Evolutionary conservation across 2,113 vertebrate genomes (phyloP).

Genomic region (Phrynosoma blainvillii): DNA sequence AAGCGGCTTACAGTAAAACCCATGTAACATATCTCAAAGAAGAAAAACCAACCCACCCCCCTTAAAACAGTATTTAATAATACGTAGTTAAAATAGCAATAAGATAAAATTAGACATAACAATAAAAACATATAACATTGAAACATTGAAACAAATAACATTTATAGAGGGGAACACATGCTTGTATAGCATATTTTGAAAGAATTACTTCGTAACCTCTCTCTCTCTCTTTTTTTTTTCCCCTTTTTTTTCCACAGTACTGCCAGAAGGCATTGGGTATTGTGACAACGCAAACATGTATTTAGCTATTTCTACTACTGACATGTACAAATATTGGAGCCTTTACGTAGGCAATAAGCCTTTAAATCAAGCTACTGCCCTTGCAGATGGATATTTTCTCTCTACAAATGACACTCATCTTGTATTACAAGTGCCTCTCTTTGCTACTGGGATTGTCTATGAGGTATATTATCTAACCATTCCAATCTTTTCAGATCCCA

Average conservation of each 20-base stretch:
- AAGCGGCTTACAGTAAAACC: no score
- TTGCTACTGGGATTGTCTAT: conserved; percentile 61
- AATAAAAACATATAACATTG: no score
- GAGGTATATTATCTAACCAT: conserved; percentile 52
- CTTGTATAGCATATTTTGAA: background rate
- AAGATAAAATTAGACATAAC: no score
- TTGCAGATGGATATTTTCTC: conserved; percentile 47
- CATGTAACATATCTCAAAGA: no score
- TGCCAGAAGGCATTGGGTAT: conserved; percentile 60
- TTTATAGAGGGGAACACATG: background rate
- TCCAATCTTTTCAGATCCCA: background rate
- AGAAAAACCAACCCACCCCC: no score
- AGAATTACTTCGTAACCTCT: background rate
- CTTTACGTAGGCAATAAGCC: conserved; percentile 56
- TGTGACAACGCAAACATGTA: conserved; percentile 64
- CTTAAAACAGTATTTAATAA: no score
- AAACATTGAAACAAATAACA: no score
- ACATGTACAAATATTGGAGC: conserved; percentile 58
- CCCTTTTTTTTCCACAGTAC: conserved; percentile 11
- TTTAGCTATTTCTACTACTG: conserved; percentile 40
- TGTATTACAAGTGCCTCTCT: conserved; percentile 62
- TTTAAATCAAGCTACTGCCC: conserved; percentile 29
- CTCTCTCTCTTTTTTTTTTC: no score
- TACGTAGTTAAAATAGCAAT: no score
- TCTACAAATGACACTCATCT: conserved; percentile 62